Conservation (phyloP, 2,113 vertebrate genomes). For the Ovis canadensis region DNA sequence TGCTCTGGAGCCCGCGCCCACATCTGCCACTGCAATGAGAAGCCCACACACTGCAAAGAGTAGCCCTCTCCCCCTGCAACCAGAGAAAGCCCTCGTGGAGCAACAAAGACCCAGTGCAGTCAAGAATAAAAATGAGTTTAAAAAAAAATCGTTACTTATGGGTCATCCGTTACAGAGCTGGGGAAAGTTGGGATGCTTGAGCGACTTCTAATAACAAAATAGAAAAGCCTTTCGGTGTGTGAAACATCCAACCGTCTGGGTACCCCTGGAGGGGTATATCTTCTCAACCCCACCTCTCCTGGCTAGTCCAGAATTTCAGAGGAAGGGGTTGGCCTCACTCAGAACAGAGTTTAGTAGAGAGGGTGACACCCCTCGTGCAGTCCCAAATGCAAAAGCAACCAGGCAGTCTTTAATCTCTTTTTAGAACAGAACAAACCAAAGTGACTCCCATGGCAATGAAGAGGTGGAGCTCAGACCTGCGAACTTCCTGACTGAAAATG, state of each 20-base stretch:
- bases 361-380: background rate
- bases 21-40: background rate
- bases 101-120: background rate
- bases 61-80: background rate
- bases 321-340: background rate
- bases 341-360: background rate
- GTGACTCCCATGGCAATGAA: background rate
- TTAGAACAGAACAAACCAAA: background rate
- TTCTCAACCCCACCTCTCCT: background rate
- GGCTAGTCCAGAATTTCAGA: background rate
- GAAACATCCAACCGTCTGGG: background rate
- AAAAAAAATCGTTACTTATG: background rate
- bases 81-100: background rate
- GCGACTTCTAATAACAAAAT: background rate
- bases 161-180: background rate
- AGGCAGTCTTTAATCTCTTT: background rate
- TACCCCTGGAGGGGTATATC: background rate
- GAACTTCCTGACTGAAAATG: background rate
- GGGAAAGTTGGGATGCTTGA: background rate
- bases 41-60: background rate
- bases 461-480: background rate
- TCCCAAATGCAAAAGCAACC: background rate
- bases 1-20: rapidly evolving
- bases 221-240: background rate
- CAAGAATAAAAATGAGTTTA: background rate